Percentiles rank a stretch among this genome's conserved stretches.
Evolutionary conservation across 1,140 invertebrate species (phyloP).

Genomic region (Scaptomyza graminum): DNA sequence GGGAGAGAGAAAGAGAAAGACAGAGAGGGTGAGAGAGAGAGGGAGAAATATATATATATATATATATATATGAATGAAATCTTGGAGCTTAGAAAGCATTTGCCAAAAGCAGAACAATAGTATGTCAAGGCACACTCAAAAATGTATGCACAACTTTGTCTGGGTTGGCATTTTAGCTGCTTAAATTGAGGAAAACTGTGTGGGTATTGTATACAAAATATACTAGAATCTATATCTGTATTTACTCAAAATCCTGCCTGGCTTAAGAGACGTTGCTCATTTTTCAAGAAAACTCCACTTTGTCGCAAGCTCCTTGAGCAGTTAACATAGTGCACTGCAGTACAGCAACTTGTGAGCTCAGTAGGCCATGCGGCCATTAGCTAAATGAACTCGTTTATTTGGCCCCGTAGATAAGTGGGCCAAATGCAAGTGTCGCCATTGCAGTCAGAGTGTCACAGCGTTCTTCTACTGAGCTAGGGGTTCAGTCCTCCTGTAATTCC

Average conservation of each 20-base stretch:
- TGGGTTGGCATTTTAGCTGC: constrained; percentile 47
- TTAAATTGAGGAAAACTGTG: constrained; percentile 43
- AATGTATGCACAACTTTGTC: constrained; percentile 51
- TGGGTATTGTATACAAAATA: background rate
- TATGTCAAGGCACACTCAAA: constrained; percentile 35
- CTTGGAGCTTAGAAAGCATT: constrained; percentile 33
- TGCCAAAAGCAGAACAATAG: constrained; percentile 47
- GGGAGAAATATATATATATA: no score
- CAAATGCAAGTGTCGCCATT: constrained; percentile 65
- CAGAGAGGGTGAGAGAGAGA: background rate
- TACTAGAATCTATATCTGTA: constrained; percentile 6
- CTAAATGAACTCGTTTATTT: constrained; percentile 81
- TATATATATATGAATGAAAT: constrained; percentile 20
- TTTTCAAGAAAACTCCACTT: constrained; percentile 21
- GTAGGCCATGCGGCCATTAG: constrained; percentile 76
- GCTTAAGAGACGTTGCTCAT: constrained; percentile 28
- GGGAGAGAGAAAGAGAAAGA: constrained; percentile 8
- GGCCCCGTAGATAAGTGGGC: constrained; percentile 74
- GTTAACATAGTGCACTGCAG: background rate
- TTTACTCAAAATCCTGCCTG: constrained; percentile 14
- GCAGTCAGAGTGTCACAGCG: constrained; percentile 4
- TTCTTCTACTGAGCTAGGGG: background rate
- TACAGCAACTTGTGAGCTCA: constrained; percentile 64
- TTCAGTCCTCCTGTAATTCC: constrained; percentile 1
- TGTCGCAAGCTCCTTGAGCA: constrained; percentile 31